Conservation (phyloP, 2,113 vertebrate genomes). For the Phodopus roborovskii region DNA sequence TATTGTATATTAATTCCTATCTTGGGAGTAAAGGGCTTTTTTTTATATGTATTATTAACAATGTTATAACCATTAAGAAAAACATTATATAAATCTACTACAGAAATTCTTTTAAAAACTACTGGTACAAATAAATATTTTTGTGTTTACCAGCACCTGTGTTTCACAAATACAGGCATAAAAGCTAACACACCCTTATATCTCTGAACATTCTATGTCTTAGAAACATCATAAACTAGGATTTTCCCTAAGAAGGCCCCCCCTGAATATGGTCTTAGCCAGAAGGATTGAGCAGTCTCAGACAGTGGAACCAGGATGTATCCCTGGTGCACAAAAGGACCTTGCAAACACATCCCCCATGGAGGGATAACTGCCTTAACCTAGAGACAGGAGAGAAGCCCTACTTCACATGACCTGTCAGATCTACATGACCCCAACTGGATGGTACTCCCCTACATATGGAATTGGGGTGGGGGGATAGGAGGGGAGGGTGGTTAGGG, state of each 20-base stretch:
- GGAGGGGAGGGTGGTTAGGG: too few relatives aligned
- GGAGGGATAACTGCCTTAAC: too few relatives aligned
- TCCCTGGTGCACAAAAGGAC: too few relatives aligned
- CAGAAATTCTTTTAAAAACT: not conserved
- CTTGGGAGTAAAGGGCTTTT: not conserved
- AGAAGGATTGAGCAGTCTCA: too few relatives aligned
- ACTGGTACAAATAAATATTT: not conserved
- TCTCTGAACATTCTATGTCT: not conserved
- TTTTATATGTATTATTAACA: not conserved
- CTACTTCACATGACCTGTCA: too few relatives aligned
- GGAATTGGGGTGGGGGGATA: too few relatives aligned
- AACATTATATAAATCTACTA: not conserved
- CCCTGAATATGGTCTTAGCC: too few relatives aligned
- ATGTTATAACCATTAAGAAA: not conserved
- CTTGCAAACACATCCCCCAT: too few relatives aligned
- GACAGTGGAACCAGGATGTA: too few relatives aligned
- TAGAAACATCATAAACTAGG: not conserved
- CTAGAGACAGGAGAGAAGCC: too few relatives aligned
- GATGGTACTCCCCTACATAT: too few relatives aligned
- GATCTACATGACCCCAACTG: too few relatives aligned
- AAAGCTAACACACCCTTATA: not conserved
- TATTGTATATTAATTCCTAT: not conserved
- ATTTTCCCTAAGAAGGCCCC: conserved; percentile 28
- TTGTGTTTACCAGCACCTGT: not conserved
- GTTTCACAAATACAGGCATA: not conserved